Base-by-base conservation (phyloP, 1,140 invertebrate species). In the Hydropsyche tenuis region DNA sequence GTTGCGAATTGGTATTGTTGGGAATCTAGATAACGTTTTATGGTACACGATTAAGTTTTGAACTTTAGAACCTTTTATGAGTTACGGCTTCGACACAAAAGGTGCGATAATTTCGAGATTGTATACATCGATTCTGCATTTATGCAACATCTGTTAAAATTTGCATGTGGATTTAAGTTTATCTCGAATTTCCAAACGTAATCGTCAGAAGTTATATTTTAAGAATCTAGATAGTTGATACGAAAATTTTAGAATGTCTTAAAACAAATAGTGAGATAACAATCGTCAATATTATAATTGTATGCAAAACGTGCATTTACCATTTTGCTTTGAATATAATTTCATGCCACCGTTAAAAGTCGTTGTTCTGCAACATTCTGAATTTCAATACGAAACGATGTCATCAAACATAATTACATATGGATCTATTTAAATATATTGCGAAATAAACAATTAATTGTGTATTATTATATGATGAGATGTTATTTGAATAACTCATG, bases 21-120 rank as follows among this genome's bases (percentile, higher is more conserved):
- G 30, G 9, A 37, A 37, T 37, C 30, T 37, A 37, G 30, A 37
- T 37, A 37, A 37, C 3, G 30, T 37, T 37, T 3, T 37, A 9
- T 9, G 30, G 9, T 37, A 37, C 30, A 37, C 30, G 30, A 37
- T 37, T 37, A 9, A 37, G 53, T 27, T 68, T 18, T 70, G 68
- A 27, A 37, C 68, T 70, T 27, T 51, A n/a, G 48, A 70, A 70
- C 68, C 45, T 42, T 42, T 23, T 45, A 30, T 70, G 68, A 70
- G 16, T 70, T 70, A 70, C 37, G 23, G 23, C 68, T 43, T 56
- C 25, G 68, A 27, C 68, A 46, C 68, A 43, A 48, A 30, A 56
- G 68, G 68, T 16, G 68, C 37, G 68, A 70, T 70, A 70, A 70
- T 70, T 70, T 70, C 23, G n/a, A 6, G 23, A 70, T 70, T 20